Percentiles rank a stretch among this genome's conserved stretches.
phyloP scores from a whole-genome alignment of 2,113 vertebrate genomes.

The Pteropus alecto region DNA sequence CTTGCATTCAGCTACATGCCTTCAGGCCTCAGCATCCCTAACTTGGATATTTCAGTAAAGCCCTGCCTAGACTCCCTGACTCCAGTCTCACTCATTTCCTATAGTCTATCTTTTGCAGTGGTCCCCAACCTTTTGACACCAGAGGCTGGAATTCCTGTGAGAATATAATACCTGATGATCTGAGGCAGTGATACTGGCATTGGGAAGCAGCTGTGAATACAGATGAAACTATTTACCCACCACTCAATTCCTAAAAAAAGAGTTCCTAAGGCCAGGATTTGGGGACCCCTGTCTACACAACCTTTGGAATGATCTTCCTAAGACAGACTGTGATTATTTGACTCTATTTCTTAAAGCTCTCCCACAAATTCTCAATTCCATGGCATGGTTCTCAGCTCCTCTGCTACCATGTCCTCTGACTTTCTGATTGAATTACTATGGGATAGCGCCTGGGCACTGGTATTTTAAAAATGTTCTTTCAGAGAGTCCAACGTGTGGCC shows the following conservation, averaged over 20 bases:
- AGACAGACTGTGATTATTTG: background rate
- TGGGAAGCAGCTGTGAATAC: too few species aligned
- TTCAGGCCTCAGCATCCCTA: background rate
- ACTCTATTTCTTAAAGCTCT: background rate
- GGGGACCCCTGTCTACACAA: background rate
- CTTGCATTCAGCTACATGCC: background rate
- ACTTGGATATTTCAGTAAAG: background rate
- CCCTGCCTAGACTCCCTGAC: too few species aligned
- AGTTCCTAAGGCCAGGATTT: too few species aligned
- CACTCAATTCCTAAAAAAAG: too few species aligned
- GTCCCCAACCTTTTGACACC: too few species aligned
- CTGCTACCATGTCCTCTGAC: background rate
- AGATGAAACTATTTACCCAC: too few species aligned
- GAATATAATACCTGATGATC: too few species aligned
- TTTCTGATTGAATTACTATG: background rate
- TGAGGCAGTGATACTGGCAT: too few species aligned
- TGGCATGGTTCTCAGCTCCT: background rate
- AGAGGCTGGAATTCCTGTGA: too few species aligned
- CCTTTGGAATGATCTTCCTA: background rate
- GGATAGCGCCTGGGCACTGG: background rate
- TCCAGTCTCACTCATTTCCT: background rate
- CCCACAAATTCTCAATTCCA: background rate
- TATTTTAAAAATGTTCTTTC: background rate
- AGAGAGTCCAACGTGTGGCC: background rate
- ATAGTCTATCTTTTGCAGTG: background rate